These are phyloP conservation scores for Echinarachnius parma DNA, from an alignment of 53 echinoderm and acorn worm genomes.

Conservation along the genomic window DNA sequence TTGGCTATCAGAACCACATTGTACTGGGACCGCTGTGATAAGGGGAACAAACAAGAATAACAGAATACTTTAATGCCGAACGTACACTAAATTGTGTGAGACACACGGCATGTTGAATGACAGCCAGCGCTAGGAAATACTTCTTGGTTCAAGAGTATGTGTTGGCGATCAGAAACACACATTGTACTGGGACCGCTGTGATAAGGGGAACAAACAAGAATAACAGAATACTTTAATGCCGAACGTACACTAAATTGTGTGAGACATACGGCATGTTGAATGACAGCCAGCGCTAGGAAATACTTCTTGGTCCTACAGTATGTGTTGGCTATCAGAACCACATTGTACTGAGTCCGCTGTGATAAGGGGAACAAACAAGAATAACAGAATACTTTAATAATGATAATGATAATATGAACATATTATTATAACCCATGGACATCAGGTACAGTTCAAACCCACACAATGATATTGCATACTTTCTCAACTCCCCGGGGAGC, in stretches of 20 bases:
- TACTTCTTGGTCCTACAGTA: constrained; percentile 86
- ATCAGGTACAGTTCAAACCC: too few relatives aligned
- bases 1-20: constrained; percentile 71
- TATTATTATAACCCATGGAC: too few relatives aligned
- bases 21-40: constrained; percentile 51
- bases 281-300: constrained; percentile 76
- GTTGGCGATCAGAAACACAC: constrained; percentile 68
- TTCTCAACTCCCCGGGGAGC: too few relatives aligned
- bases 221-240: too few relatives aligned
- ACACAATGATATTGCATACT: too few relatives aligned
- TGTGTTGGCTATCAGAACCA: constrained; percentile 70
- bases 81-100: constrained; percentile 38
- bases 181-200: constrained; percentile 62
- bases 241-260: too few relatives aligned
- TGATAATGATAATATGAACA: too few relatives aligned
- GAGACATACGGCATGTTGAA: constrained; percentile 71
- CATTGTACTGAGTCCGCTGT: constrained; percentile 63
- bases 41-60: too few relatives aligned
- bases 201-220: too few relatives aligned
- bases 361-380: too few relatives aligned
- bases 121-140: constrained; percentile 80
- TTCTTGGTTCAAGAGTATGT: constrained; percentile 84
- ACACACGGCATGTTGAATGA: constrained; percentile 63
- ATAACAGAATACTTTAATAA: too few relatives aligned
- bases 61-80: too few relatives aligned